Evolutionary conservation across 2,888 invertebrate species (phyloP).

Genomic region (Cerastis leucographa): DNA sequence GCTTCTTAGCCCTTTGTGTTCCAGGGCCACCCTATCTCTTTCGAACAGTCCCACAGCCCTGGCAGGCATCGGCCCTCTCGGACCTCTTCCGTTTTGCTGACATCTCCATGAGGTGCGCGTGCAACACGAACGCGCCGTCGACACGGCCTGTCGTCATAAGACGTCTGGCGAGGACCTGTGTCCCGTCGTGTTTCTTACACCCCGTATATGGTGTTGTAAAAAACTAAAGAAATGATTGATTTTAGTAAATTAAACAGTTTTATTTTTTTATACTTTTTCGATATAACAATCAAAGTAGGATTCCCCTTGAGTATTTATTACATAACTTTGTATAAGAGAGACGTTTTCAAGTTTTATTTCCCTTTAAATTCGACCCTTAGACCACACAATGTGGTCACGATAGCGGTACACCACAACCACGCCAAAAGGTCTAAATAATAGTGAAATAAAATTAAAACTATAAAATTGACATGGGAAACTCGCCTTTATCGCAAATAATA

Average conservation of each 20-base stretch:
- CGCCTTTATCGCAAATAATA: not conserved
- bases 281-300: conserved; percentile 1
- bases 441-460: conserved; percentile 15
- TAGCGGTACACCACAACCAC: conserved; percentile 20
- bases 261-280: not conserved
- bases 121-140: too few species aligned
- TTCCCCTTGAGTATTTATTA: not conserved
- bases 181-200: too few species aligned
- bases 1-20: too few species aligned
- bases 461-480: conserved; percentile 6
- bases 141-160: too few species aligned
- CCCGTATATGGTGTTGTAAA: not conserved
- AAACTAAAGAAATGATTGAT: not conserved
- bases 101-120: too few species aligned
- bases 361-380: not conserved
- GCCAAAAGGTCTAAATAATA: conserved; percentile 4
- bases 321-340: not conserved
- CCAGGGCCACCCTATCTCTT: too few species aligned
- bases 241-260: not conserved
- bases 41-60: too few species aligned
- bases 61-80: too few species aligned
- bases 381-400: conserved; percentile 8
- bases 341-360: not conserved
- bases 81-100: too few species aligned
- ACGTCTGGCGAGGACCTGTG: too few species aligned